These are phyloP conservation scores for Volucella inflata DNA, from an alignment of 2,888 invertebrate genomes.

Conservation along the genomic window DNA sequence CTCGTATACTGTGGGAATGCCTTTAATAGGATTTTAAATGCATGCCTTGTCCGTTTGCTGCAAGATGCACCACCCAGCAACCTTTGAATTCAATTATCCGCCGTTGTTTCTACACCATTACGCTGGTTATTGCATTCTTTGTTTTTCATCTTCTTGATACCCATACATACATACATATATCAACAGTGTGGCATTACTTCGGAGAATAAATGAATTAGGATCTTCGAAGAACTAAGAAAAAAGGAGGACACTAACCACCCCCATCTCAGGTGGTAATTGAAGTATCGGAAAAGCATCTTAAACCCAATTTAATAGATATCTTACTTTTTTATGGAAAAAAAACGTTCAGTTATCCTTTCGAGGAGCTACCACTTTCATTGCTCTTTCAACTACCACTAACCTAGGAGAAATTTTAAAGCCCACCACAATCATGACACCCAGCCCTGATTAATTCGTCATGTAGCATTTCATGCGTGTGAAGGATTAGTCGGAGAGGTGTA, in stretches of 20 bases:
- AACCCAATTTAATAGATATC: slow-evolving; percentile 35
- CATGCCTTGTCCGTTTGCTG: slow-evolving; percentile 28
- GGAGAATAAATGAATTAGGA: neutral
- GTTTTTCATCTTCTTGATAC: slow-evolving; percentile 2
- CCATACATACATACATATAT: neutral
- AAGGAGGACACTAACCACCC: slow-evolving; percentile 25
- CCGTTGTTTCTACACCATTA: slow-evolving; percentile 66
- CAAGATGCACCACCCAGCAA: neutral
- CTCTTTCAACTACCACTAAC: no score
- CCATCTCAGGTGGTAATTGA: slow-evolving; percentile 57
- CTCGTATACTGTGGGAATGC: slow-evolving; percentile 1
- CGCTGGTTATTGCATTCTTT: slow-evolving; percentile 35
- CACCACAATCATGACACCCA: neutral
- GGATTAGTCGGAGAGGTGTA: slow-evolving; percentile 36
- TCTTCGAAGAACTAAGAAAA: neutral
- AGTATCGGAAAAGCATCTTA: slow-evolving; percentile 37
- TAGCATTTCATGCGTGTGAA: slow-evolving; percentile 41
- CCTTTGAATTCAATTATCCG: slow-evolving; percentile 64
- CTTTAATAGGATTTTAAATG: slow-evolving; percentile 66
- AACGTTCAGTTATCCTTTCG: neutral
- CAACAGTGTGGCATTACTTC: slow-evolving; percentile 26
- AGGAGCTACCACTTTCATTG: no score
- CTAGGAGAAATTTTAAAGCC: neutral
- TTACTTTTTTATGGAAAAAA: slow-evolving; percentile 28
- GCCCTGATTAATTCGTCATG: slow-evolving; percentile 49